Percentiles rank a stretch among this genome's conserved stretches.
Conservation (phyloP, 2,888 invertebrate species). For the Dolomedes plantarius region DNA sequence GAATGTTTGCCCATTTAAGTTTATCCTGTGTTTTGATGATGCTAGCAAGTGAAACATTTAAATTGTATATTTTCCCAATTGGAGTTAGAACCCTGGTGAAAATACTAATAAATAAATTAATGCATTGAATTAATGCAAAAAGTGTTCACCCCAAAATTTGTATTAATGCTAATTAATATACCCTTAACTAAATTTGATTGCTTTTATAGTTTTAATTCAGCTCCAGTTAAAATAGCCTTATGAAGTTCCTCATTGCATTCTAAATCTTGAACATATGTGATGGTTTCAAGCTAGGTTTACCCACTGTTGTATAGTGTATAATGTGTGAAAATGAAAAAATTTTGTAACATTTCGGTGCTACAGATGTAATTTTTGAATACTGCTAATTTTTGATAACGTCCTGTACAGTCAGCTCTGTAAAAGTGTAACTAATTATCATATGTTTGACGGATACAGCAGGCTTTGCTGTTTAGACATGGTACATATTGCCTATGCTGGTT, state of each 20-base stretch:
- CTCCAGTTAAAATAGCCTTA: slow-evolving; percentile 35
- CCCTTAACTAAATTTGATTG: too few species aligned
- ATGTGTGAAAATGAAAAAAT: slow-evolving; percentile 61
- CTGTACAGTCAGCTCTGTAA: slow-evolving; percentile 72
- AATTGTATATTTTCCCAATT: too few species aligned
- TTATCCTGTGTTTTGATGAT: too few species aligned
- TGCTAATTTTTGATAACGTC: slow-evolving; percentile 72
- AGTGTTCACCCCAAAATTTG: too few species aligned
- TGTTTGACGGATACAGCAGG: slow-evolving; percentile 51
- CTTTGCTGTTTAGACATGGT: slow-evolving; percentile 54
- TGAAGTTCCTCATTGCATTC: slow-evolving; percentile 57
- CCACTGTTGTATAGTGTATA: slow-evolving; percentile 70
- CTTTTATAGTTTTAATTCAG: neutral
- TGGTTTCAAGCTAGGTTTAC: slow-evolving; percentile 69
- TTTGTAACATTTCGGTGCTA: slow-evolving; percentile 72
- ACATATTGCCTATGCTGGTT: slow-evolving; percentile 41
- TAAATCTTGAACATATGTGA: slow-evolving; percentile 28
- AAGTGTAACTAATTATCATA: slow-evolving; percentile 70
- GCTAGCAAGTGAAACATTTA: too few species aligned
- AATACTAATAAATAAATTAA: too few species aligned
- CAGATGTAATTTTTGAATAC: slow-evolving; percentile 71
- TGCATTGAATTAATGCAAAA: too few species aligned
- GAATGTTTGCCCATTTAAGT: too few species aligned
- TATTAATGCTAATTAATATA: too few species aligned
- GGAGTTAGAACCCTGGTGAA: too few species aligned